These are phyloP conservation scores for Percopsis transmontana DNA, from an alignment of 2,113 vertebrate species.

Conservation along the genomic window DNA sequence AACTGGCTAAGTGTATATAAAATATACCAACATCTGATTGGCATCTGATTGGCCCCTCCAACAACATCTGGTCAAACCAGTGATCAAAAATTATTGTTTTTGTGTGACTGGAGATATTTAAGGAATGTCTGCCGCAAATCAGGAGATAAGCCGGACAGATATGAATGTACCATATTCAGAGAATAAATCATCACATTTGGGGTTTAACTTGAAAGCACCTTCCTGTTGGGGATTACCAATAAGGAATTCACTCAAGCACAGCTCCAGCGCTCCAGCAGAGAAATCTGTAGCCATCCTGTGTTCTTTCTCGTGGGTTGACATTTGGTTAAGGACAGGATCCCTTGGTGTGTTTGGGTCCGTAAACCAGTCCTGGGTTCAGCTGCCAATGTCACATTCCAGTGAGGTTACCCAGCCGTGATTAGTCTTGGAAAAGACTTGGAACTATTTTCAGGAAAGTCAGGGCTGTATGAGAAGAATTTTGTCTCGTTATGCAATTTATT, in stretches of 20 bases:
- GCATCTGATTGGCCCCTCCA: no score
- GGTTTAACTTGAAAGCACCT: constrained; percentile 4
- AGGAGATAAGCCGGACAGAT: not conserved
- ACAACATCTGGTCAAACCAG: no score
- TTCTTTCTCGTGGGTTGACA: constrained; percentile 14
- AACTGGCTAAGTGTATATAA: no score
- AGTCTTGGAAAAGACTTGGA: constrained; percentile 9
- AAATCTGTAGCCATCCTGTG: constrained; percentile 9
- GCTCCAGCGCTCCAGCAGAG: not conserved
- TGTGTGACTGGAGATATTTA: not conserved
- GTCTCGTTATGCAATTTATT: not conserved
- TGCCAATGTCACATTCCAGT: constrained; percentile 31
- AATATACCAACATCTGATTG: no score
- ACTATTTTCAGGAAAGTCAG: constrained; percentile 24
- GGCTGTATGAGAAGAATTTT: constrained; percentile 27
- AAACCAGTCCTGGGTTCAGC: constrained; percentile 3
- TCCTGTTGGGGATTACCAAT: not conserved
- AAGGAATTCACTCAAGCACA: not conserved
- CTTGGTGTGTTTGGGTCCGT: not conserved
- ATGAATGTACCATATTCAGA: not conserved
- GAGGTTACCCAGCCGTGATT: constrained; percentile 9
- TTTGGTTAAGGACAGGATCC: constrained; percentile 17
- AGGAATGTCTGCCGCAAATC: constrained; percentile 14
- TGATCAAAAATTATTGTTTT: no score
- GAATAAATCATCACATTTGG: not conserved